Conservation (phyloP, 30 jellyfish, hydroid and myxozoan species). For the Nemopilema nomurai region DNA sequence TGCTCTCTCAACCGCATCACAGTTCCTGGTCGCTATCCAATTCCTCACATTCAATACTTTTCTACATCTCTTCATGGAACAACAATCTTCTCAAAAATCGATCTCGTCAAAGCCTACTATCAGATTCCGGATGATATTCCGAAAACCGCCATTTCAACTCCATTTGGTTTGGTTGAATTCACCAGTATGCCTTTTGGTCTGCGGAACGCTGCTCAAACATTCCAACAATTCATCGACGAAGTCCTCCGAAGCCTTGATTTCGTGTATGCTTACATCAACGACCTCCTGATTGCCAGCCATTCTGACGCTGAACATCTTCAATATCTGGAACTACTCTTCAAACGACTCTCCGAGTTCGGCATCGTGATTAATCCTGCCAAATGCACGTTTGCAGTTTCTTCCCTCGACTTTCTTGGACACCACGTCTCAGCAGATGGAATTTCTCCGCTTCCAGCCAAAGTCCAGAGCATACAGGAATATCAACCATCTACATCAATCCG, state of each 20-base stretch:
- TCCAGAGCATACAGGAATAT: conserved; percentile 22
- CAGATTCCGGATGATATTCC: conserved; percentile 53
- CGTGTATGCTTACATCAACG: conserved; percentile 50
- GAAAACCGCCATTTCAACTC: conserved; percentile 56
- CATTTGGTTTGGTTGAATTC: conserved; percentile 57
- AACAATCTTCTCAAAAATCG: conserved; percentile 35
- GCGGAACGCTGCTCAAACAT: conserved; percentile 66
- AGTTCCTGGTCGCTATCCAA: conserved; percentile 28
- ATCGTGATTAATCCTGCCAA: conserved; percentile 27
- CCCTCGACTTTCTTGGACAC: conserved; percentile 57
- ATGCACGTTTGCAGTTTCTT: conserved; percentile 20
- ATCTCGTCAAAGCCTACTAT: conserved; percentile 57
- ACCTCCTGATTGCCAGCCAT: conserved; percentile 37
- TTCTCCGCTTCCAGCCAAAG: conserved; percentile 37
- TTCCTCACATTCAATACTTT: conserved; percentile 39
- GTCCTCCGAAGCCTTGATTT: conserved; percentile 45
- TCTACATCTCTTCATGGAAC: conserved; percentile 11
- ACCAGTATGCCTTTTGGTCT: conserved; percentile 63
- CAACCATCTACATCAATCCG: conserved; percentile 22
- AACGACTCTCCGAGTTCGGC: conserved; percentile 32
- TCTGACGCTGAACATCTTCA: conserved; percentile 42
- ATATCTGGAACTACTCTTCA: conserved; percentile 26
- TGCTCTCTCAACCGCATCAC: conserved; percentile 44
- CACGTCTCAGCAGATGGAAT: conserved; percentile 45
- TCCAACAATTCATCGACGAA: conserved; percentile 51